A percentile compares a stretch with the other conserved stretches of the same genome.
These are phyloP conservation scores for Ectemnius lituratus DNA, from an alignment of 2,888 invertebrate genomes.

Conservation along the genomic window DNA sequence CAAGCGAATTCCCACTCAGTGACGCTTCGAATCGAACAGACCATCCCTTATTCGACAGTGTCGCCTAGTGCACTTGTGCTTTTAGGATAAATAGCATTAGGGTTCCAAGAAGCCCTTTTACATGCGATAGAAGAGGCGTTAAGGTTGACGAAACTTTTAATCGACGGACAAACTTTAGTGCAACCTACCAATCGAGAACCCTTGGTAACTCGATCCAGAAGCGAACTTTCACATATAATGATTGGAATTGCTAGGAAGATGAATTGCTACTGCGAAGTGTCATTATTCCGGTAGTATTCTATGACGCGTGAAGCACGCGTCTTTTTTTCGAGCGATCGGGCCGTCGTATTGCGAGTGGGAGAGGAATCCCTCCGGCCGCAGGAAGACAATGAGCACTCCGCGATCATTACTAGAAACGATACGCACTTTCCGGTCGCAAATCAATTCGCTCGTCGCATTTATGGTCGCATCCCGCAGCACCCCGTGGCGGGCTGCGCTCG, in stretches of 20 bases:
- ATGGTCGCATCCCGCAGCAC: conserved; percentile 68
- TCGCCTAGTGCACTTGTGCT: not conserved
- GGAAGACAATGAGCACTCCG: conserved; percentile 69
- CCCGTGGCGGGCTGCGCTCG: conserved; percentile 59
- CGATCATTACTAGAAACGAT: conserved; percentile 76
- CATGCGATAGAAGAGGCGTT: too few relatives aligned
- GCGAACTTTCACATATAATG: too few relatives aligned
- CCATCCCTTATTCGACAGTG: not conserved
- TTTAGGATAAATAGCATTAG: too few relatives aligned
- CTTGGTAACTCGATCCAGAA: too few relatives aligned
- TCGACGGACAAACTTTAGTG: too few relatives aligned
- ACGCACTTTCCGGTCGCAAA: conserved; percentile 75
- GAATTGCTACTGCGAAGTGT: conserved; percentile 17
- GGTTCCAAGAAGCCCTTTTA: too few relatives aligned
- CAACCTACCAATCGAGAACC: too few relatives aligned
- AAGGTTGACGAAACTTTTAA: too few relatives aligned
- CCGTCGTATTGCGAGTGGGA: conserved; percentile 31
- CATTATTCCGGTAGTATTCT: conserved; percentile 35
- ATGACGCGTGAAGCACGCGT: conserved; percentile 46
- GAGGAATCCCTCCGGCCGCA: conserved; percentile 28
- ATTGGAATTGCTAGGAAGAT: too few relatives aligned
- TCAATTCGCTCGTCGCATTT: conserved; percentile 75
- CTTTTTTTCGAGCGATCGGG: conserved; percentile 30
- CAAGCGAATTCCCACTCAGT: conserved; percentile 21
- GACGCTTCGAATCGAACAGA: not conserved